These are phyloP conservation scores for Liodrosophila aerea DNA, from an alignment of 2,888 invertebrate species.

Conservation along the genomic window DNA sequence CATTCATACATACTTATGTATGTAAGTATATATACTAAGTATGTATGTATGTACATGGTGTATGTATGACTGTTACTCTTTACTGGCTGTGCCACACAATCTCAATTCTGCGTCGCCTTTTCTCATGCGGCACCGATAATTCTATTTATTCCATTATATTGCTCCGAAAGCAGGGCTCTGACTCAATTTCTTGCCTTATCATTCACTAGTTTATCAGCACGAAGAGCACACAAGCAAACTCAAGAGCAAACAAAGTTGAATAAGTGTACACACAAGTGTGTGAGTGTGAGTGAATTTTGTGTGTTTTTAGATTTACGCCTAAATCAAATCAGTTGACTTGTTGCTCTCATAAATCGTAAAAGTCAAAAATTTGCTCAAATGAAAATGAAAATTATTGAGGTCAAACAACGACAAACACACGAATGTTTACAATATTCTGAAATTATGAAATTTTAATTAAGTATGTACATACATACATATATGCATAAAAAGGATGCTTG, in stretches of 20 bases:
- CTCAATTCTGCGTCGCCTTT: slow-evolving; percentile 12
- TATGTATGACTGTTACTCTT: slow-evolving; percentile 1
- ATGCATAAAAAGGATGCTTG: background rate
- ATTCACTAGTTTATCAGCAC: slow-evolving; percentile 45
- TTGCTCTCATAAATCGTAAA: slow-evolving; percentile 38
- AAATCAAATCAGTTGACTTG: slow-evolving; percentile 43
- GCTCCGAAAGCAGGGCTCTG: slow-evolving; percentile 27
- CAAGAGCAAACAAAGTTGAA: background rate
- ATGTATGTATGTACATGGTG: background rate
- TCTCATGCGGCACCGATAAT: slow-evolving; percentile 22
- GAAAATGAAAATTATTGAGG: slow-evolving; percentile 40
- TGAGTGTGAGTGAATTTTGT: slow-evolving; percentile 12
- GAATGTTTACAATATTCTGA: background rate
- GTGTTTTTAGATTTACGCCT: slow-evolving; percentile 38
- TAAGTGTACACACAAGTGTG: background rate
- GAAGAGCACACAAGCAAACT: slow-evolving; percentile 12
- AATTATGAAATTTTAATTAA: no score
- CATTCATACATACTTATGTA: no score
- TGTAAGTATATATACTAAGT: no score
- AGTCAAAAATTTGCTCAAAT: slow-evolving; percentile 28
- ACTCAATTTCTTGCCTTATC: slow-evolving; percentile 51
- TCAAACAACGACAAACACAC: slow-evolving; percentile 18
- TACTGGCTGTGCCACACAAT: slow-evolving; percentile 7
- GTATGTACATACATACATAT: background rate
- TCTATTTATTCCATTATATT: slow-evolving; percentile 24